Base-by-base conservation (phyloP, 2,888 invertebrate genomes). In the Aphidoletes aphidimyza region DNA sequence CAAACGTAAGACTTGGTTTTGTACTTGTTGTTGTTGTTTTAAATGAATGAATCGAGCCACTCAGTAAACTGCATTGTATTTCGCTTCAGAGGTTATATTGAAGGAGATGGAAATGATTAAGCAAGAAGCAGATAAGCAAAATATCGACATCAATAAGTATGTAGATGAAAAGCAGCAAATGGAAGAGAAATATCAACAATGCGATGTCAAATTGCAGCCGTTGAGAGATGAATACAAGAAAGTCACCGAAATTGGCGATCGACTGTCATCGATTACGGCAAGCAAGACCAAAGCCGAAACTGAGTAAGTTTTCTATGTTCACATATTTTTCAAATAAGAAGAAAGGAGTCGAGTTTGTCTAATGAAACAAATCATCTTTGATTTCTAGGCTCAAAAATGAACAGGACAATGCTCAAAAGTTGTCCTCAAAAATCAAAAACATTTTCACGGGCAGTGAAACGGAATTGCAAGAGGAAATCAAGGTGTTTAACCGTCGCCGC, bases 151-250 rank as follows among this genome's bases (percentile, higher is more conserved):
- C 11, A 90, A 91, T 0, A 92, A 92, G 85, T 91, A 93, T 14
- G 92, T 92, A 87, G 91, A 93, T n/a, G 92, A 92, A 86, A 91
- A 93, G 83, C 91, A 91, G 42, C 91, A 93, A 85, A 89, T 92
- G 19, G 92, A 94, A 87, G 90, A 92, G 0, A 92, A 93, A 87
- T 90, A 94, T 83, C 88, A 90, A 3, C 91, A 92, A 84, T 90
- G 93, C 11, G 89, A 92, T 45, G 86, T 92, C 93, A 0, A 89
- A 93, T 49, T 90, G 91, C 84, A 91, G 91, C 22, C 91, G 92
- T 85, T 88, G 19, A 19, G n/a, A 1, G 81, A 37, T 1, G 37
- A 81, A 8, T 81, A 81, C 8, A 81, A 37, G 6, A 36, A n/a
- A 37, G n/a, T 36, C 3, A n/a, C 1, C 0, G 37, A n/a, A 11